These are phyloP conservation scores for Neodiprion fabricii DNA, from an alignment of 1,140 invertebrate species.

Conservation along the genomic window DNA sequence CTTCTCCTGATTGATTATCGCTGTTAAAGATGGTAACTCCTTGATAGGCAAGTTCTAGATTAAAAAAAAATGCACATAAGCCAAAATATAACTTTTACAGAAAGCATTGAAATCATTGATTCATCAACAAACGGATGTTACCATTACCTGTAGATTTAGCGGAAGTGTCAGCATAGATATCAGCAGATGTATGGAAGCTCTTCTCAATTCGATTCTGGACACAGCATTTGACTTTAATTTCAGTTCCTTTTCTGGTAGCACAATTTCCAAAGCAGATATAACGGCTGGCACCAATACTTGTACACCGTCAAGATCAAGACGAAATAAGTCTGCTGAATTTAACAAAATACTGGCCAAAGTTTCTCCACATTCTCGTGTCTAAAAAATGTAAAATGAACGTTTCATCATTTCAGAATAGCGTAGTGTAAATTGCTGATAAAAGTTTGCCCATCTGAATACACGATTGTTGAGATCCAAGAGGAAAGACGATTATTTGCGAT, in stretches of 20 bases:
- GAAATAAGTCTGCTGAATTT: slow-evolving; percentile 81
- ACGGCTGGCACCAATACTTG: slow-evolving; percentile 89
- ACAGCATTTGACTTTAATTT: slow-evolving; percentile 69
- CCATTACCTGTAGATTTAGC: slow-evolving; percentile 82
- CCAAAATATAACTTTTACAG: slow-evolving; percentile 9
- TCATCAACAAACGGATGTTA: slow-evolving; percentile 12
- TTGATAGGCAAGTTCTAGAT: slow-evolving; percentile 75
- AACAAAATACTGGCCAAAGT: slow-evolving; percentile 80
- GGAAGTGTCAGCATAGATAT: slow-evolving; percentile 89
- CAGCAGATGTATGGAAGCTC: slow-evolving; percentile 89
- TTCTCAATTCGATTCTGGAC: slow-evolving; percentile 80
- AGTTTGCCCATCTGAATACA: not conserved
- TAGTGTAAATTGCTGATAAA: not conserved
- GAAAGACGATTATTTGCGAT: slow-evolving; percentile 8
- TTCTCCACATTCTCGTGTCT: slow-evolving; percentile 71
- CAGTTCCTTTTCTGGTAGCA: slow-evolving; percentile 80
- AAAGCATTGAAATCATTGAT: slow-evolving; percentile 19
- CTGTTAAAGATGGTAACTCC: slow-evolving; percentile 67
- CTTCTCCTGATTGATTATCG: slow-evolving; percentile 56
- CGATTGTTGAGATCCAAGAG: slow-evolving; percentile 8
- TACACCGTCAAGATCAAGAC: slow-evolving; percentile 92
- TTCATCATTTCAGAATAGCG: slow-evolving; percentile 9
- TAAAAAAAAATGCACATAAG: slow-evolving; percentile 28
- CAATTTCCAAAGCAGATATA: slow-evolving; percentile 86
- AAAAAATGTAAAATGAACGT: slow-evolving; percentile 23